A percentile compares a stretch with the other conserved stretches of the same genome.
Conservation (phyloP, 2,888 invertebrate genomes). For the Mimumesa dahlbomi region DNA sequence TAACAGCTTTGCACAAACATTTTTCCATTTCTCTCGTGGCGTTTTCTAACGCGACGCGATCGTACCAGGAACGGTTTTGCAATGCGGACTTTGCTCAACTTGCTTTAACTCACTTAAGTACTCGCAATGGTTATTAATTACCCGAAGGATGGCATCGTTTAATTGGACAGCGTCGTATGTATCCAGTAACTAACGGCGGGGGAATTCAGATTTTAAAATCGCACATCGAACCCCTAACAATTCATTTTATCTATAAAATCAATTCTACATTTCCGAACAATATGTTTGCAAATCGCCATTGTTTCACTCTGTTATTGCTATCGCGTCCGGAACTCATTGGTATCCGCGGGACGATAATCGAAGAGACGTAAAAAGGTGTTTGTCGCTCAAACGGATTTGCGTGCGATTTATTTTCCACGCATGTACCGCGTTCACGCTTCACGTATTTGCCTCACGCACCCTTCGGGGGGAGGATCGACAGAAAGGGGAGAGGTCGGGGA, state of each 20-base stretch:
- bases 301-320: too few relatives aligned
- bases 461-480: slow-evolving; percentile 28
- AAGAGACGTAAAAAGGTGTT: slow-evolving; percentile 1
- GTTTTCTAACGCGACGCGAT: not conserved
- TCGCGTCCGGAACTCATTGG: too few relatives aligned
- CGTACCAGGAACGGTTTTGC: slow-evolving; percentile 16
- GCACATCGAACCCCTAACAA: too few relatives aligned
- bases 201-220: slow-evolving; percentile 39
- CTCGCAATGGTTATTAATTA: slow-evolving; percentile 63
- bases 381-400: slow-evolving; percentile 28
- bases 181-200: slow-evolving; percentile 1
- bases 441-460: slow-evolving; percentile 60
- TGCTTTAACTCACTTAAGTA: slow-evolving; percentile 55
- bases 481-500: slow-evolving; percentile 27
- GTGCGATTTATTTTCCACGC: slow-evolving; percentile 53
- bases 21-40: not conserved
- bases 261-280: too few relatives aligned
- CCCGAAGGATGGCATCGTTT: slow-evolving; percentile 31
- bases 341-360: not conserved
- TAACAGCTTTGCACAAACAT: too few relatives aligned
- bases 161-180: slow-evolving; percentile 45
- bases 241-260: too few relatives aligned
- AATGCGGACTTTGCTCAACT: slow-evolving; percentile 40
- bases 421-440: slow-evolving; percentile 35
- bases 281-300: too few relatives aligned